Evolutionary conservation across 1,140 invertebrate species (phyloP), one percentile per base, ranked within the genome.

Genomic region (Aplysia californica): DNA sequence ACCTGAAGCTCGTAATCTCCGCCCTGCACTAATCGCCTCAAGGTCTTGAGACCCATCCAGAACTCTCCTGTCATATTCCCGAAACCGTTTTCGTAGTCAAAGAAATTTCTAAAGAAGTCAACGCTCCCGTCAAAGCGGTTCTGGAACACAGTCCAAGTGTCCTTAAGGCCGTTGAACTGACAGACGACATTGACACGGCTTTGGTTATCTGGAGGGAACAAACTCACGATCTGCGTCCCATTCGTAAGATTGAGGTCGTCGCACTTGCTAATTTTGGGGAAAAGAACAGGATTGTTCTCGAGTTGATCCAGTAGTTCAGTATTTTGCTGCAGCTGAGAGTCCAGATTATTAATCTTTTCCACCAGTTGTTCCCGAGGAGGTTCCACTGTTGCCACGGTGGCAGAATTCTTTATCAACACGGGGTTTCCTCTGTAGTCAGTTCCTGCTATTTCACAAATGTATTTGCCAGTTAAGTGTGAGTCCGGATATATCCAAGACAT

Each of bases 141-240:
- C 81, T 96, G 95, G 6, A 97, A 90, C 0, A 96, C 92, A 18
- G 50, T 70, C 68, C 68, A 70, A 1, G 55, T 55, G 1, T 55
- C 68, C 36, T 0, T 41, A 5, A 3, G 6, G 1, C 4, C 10
- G 1, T 26, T 55, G n/a, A n/a, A n/a, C n/a, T 70, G 26, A 21
- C 68, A 70, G 18, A 70, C 3, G 36, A 56, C 68, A n/a, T 39
- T 29, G 29, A 70, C 58, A 3, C 26, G 41, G 2, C 68, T 55
- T 20, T 56, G 50, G 1, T 55, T 55, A n/a, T 70, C 68, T 4
- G 55, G 6, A 2, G 68, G 68, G 20, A 31, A 31, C 21, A 70
- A 0, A 1, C 15, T 23, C 4, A 70, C 15, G 0, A 70, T 23
- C 1, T 56, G 68, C 6, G 55, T 29, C 31, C 68, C 68, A 35